Evolutionary conservation across 2,888 invertebrate species (phyloP).

Genomic region (Balanococcus diminutus): DNA sequence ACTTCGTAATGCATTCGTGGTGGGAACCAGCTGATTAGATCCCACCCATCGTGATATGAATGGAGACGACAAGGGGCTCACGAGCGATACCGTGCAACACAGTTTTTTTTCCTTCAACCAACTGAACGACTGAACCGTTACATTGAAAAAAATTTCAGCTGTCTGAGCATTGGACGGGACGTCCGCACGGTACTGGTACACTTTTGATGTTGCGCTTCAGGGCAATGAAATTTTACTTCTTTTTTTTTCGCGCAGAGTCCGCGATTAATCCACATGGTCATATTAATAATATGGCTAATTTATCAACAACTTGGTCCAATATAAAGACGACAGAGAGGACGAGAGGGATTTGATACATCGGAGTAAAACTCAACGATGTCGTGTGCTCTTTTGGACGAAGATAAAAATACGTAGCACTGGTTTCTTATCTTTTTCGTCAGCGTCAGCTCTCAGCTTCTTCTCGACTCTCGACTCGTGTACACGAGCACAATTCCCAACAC

Average conservation of each 20-base stretch:
- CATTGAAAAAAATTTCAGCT: constrained; percentile 46
- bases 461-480: too few relatives aligned
- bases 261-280: constrained; percentile 27
- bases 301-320: not conserved
- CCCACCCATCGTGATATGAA: constrained; percentile 51
- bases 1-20: constrained; percentile 43
- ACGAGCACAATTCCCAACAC: not conserved
- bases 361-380: too few relatives aligned
- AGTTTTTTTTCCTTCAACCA: constrained; percentile 40
- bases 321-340: not conserved
- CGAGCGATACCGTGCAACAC: constrained; percentile 27
- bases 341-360: not conserved
- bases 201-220: not conserved
- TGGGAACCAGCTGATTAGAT: constrained; percentile 52
- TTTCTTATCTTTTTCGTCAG: not conserved
- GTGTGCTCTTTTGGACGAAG: too few relatives aligned
- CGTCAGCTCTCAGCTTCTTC: too few relatives aligned
- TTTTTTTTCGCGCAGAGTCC: not conserved
- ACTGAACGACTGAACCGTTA: constrained; percentile 41
- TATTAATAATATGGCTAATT: not conserved
- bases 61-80: not conserved
- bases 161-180: not conserved
- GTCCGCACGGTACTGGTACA: not conserved
- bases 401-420: not conserved
- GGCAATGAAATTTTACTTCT: not conserved